Conservation (phyloP, 1,140 invertebrate genomes). For the Ceratosolen fusciceps region DNA sequence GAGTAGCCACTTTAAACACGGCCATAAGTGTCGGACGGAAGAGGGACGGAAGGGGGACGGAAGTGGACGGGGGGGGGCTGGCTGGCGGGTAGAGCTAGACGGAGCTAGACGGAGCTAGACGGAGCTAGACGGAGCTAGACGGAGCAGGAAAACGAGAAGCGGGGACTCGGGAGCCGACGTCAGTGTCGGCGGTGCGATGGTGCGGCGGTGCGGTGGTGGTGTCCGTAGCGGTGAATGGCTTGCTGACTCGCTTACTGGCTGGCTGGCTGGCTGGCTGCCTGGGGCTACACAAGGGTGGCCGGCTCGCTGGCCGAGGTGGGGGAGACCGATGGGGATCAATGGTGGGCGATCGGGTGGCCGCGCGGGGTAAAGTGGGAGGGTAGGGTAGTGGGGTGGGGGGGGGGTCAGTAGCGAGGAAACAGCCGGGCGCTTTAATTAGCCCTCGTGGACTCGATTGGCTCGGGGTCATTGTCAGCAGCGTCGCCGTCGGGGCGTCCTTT, state of each 20-base stretch:
- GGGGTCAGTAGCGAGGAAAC: not conserved
- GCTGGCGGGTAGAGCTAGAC: too few relatives aligned
- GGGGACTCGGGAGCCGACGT: not conserved
- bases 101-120: not conserved
- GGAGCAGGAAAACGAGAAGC: not conserved
- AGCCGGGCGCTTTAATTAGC: slow-evolving; percentile 39
- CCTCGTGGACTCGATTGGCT: slow-evolving; percentile 38
- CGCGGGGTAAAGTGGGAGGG: too few relatives aligned
- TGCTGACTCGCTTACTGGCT: too few relatives aligned
- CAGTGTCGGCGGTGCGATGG: too few relatives aligned
- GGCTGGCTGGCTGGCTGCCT: too few relatives aligned
- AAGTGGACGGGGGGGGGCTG: not conserved
- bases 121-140: not conserved
- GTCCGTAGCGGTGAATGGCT: not conserved
- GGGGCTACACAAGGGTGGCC: too few relatives aligned
- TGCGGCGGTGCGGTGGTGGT: not conserved
- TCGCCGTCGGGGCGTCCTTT: not conserved
- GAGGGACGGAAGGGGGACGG: not conserved
- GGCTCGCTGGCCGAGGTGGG: too few relatives aligned
- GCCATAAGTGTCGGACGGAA: slow-evolving; percentile 13
- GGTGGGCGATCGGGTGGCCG: too few relatives aligned
- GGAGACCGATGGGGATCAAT: too few relatives aligned
- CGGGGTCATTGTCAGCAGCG: slow-evolving; percentile 32
- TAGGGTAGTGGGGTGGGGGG: not conserved
- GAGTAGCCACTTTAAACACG: slow-evolving; percentile 21